These are phyloP conservation scores for Menidia beryllina DNA, from an alignment of 2,113 vertebrate genomes.

Conservation along the genomic window DNA sequence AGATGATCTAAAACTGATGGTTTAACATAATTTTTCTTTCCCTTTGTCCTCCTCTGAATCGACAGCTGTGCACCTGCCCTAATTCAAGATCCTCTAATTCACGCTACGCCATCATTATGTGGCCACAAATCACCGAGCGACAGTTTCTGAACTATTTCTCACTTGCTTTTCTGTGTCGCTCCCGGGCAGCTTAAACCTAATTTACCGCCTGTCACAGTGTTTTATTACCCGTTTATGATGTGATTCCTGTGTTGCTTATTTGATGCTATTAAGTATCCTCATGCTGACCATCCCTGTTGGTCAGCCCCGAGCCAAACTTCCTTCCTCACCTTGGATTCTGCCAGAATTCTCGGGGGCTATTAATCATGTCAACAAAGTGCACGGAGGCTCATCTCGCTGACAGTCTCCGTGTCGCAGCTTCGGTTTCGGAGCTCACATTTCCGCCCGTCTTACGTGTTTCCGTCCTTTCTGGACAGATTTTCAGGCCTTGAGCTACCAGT, in stretches of 20 bases:
- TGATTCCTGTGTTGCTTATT: constrained; percentile 53
- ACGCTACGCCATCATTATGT: not conserved
- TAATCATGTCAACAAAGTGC: constrained; percentile 59
- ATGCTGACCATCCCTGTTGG: not conserved
- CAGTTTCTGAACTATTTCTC: not conserved
- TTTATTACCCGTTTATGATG: constrained; percentile 54
- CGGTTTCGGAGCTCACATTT: constrained; percentile 27
- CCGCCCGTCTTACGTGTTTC: constrained; percentile 10
- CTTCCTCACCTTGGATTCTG: constrained; percentile 38
- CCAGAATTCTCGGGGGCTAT: constrained; percentile 44
- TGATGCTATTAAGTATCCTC: constrained; percentile 13
- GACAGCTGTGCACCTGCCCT: not conserved
- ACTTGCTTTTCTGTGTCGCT: not conserved
- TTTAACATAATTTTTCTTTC: not conserved
- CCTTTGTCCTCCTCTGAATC: not conserved
- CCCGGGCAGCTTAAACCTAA: not conserved
- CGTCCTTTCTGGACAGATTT: not conserved
- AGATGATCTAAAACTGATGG: not conserved
- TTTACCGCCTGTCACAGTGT: constrained; percentile 12
- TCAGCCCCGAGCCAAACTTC: constrained; percentile 38
- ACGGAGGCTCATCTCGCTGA: not conserved
- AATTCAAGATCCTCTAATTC: not conserved
- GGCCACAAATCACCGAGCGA: not conserved
- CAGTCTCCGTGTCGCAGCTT: constrained; percentile 33
- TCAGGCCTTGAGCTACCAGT: not conserved